Base-by-base conservation (phyloP, 2,113 vertebrate genomes). In the Mesoclemmys tuberculata region DNA sequence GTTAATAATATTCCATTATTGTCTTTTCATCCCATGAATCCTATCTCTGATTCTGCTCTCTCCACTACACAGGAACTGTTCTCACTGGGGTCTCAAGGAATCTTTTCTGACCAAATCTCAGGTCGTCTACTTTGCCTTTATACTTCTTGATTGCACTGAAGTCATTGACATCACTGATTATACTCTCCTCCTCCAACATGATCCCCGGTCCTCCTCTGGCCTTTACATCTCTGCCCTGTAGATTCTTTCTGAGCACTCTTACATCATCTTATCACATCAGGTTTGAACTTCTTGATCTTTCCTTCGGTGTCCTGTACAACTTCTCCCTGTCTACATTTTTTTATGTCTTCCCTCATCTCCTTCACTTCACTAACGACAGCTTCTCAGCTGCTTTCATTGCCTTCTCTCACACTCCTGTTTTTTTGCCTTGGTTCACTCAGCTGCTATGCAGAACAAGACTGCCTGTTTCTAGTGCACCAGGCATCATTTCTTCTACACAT, bases 21-120 rank as follows among this genome's bases (percentile, higher is more conserved):
- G 61, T 87, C 38, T 41, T 29, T 18, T 19, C 29, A 22, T 26
- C 41, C 89, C 52, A 58, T 64, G 7, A 29, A 3, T 46, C 44
- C 18, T 74, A 1, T 5, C 85, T 51, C 77, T 80, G 77, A 41
- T 56, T 85, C 35, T 81, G 52, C 9, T 74, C 26, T 35, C 61
- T 85, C 77, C 83, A 10, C 22, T 58, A 8, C 26, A 0, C 44
- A 0, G 38, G 56, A 12, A 10, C 5, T 58, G 11, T 31, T 90
- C 54, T 41, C 46, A 19, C n/a, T 27, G 49, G 7, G 12, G n/a
- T 11, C 83, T 85, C 5, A 7, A 46, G 51, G 8, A 92, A 41
- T 4, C 21, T 10, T 8, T 75, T 89, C 54, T 79, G 82, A 87
- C 1, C 6, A 10, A 48, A n/a, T 90, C 19, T 1, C 51, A 82